A percentile compares a stretch with the other conserved stretches of the same genome.
Evolutionary conservation across 2,113 vertebrate genomes (phyloP).

Genomic region (Periophthalmus modestus): DNA sequence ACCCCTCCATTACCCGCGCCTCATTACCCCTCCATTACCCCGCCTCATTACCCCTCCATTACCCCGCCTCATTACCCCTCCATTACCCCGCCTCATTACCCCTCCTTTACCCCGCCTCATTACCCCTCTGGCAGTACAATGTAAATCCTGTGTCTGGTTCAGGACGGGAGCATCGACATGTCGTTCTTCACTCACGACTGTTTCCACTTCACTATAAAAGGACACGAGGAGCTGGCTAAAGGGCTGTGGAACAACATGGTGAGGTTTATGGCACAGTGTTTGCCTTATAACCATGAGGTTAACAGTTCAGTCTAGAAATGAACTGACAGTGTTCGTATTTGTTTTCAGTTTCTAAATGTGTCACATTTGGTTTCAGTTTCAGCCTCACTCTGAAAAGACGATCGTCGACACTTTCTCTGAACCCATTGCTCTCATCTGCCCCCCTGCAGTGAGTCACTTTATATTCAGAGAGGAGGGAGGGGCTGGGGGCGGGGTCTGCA

Average conservation of each 20-base stretch:
- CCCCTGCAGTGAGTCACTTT: slow-evolving; percentile 67
- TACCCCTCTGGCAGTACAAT: too few species aligned
- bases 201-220: slow-evolving; percentile 84
- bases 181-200: slow-evolving; percentile 83
- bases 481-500: too few species aligned
- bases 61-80: too few species aligned
- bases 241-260: slow-evolving; percentile 87
- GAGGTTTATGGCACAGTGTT: slow-evolving; percentile 1
- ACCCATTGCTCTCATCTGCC: slow-evolving; percentile 77
- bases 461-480: too few species aligned
- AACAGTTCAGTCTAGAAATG: background rate
- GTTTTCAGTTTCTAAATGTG: slow-evolving; percentile 67
- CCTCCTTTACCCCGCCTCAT: too few species aligned
- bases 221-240: slow-evolving; percentile 81
- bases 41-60: too few species aligned
- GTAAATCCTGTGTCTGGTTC: slow-evolving; percentile 17
- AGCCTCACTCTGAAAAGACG: slow-evolving; percentile 75
- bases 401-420: slow-evolving; percentile 74
- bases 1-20: too few species aligned
- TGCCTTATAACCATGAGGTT: too few species aligned
- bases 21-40: too few species aligned
- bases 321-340: background rate
- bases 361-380: slow-evolving; percentile 68
- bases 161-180: slow-evolving; percentile 80
- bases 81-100: too few species aligned